These are phyloP conservation scores for Aptenodytes patagonicus DNA, from an alignment of 2,113 vertebrate genomes.

Conservation along the genomic window DNA sequence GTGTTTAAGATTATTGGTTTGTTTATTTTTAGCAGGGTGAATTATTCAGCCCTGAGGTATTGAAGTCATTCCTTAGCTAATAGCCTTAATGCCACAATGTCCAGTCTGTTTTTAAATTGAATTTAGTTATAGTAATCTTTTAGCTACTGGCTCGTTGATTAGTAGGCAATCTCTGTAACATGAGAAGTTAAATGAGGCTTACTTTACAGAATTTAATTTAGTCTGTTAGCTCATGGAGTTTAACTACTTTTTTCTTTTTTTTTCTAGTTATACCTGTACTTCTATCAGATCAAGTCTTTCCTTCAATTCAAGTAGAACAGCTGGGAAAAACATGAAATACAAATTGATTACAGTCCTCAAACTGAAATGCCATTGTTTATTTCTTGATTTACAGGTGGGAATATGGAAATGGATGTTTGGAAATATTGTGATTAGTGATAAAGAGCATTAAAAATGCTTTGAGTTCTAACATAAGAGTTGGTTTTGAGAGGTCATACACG, in stretches of 20 bases:
- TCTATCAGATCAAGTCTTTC: conserved; percentile 87
- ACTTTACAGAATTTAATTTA: background rate
- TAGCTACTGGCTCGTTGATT: background rate
- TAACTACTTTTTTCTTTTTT: background rate
- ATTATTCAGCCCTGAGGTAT: background rate
- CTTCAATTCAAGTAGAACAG: conserved; percentile 68
- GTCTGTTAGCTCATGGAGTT: background rate
- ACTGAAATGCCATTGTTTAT: conserved; percentile 83
- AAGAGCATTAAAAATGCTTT: background rate
- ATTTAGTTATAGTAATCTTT: background rate
- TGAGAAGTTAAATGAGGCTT: background rate
- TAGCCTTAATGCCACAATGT: background rate
- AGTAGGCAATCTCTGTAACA: background rate
- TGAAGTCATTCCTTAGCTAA: background rate
- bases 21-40: background rate
- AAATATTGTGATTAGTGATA: background rate
- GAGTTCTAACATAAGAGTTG: background rate
- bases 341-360: conserved; percentile 82
- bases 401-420: background rate
- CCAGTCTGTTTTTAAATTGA: background rate
- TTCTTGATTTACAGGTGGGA: conserved; percentile 86
- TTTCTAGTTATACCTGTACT: conserved; percentile 79
- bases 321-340: conserved; percentile 80
- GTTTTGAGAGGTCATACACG: background rate
- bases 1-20: background rate